Percentiles rank a stretch among this genome's conserved stretches.
Evolutionary conservation across 2,888 invertebrate species (phyloP).

Genomic region (Drosophila neoperkinsi): DNA sequence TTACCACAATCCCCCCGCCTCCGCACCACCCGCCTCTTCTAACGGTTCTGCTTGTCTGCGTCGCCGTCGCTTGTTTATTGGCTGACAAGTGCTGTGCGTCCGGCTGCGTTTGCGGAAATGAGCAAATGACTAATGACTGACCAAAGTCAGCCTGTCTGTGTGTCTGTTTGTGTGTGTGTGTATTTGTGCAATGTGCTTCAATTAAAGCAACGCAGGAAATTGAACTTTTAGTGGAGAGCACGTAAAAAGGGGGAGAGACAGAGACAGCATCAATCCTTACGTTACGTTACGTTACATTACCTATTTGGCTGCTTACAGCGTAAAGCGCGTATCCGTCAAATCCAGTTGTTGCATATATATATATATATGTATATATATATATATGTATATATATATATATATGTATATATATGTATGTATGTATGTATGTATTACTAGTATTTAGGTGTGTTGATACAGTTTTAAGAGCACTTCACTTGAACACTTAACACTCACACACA

Average conservation of each 20-base stretch:
- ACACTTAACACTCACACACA: constrained; percentile 32
- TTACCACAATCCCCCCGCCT: not conserved
- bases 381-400: constrained; percentile 22
- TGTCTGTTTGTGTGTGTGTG: not conserved
- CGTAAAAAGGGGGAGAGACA: not conserved
- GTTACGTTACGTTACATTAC: constrained; percentile 65
- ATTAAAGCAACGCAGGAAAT: constrained; percentile 79
- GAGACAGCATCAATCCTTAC: constrained; percentile 42
- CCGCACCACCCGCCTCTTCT: accelerated
- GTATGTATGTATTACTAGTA: constrained; percentile 16
- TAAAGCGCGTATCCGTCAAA: constrained; percentile 64
- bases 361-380: not conserved
- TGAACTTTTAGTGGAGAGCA: constrained; percentile 72
- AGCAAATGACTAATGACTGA: constrained; percentile 82
- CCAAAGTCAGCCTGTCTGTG: constrained; percentile 42
- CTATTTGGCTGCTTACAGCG: constrained; percentile 64
- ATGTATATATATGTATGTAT: not conserved
- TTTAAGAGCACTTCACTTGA: constrained; percentile 65
- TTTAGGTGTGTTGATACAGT: constrained; percentile 42
- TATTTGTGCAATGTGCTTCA: constrained; percentile 75
- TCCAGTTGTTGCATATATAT: constrained; percentile 74
- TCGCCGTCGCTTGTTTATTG: constrained; percentile 73
- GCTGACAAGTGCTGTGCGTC: constrained; percentile 80
- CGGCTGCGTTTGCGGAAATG: constrained; percentile 78
- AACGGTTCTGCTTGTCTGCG: constrained; percentile 2